Conservation (phyloP, 1,140 invertebrate genomes). For the Zaprionus capensis region DNA sequence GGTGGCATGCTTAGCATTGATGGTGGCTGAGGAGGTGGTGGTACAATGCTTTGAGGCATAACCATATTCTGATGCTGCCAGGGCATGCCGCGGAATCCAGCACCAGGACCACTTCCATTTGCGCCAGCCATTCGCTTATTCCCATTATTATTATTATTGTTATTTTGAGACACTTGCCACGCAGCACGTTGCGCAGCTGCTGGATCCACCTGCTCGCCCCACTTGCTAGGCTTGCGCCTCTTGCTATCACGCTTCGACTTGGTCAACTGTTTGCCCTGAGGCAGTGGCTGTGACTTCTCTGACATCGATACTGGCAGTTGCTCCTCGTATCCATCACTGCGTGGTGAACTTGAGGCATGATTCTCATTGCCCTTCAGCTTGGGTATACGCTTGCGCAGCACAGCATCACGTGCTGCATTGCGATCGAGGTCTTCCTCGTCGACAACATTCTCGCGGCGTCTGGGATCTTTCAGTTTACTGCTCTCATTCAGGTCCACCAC, state of each 20-base stretch:
- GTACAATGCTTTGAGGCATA: constrained; percentile 47
- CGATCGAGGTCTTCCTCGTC: constrained; percentile 54
- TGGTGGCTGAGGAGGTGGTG: constrained; percentile 71
- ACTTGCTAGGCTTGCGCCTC: constrained; percentile 72
- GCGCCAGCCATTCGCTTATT: constrained; percentile 24
- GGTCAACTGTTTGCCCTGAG: constrained; percentile 21
- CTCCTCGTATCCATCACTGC: constrained; percentile 70
- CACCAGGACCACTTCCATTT: constrained; percentile 8
- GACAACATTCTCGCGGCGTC: constrained; percentile 86
- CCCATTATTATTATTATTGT: constrained; percentile 36
- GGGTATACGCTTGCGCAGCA: constrained; percentile 75
- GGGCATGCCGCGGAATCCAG: constrained; percentile 62
- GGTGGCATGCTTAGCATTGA: constrained; percentile 54
- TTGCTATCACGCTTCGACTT: constrained; percentile 63
- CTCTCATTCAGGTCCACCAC: constrained; percentile 91
- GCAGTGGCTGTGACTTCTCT: constrained; percentile 26
- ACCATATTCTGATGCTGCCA: constrained; percentile 72
- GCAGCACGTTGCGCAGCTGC: constrained; percentile 55
- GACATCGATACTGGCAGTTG: constrained; percentile 3
- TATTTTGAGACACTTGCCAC: constrained; percentile 62
- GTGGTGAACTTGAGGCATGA: constrained; percentile 44
- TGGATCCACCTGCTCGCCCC: constrained; percentile 75
- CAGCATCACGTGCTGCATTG: constrained; percentile 75
- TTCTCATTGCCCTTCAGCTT: constrained; percentile 70
- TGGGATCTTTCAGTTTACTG: constrained; percentile 90